A percentile compares a stretch with the other conserved stretches of the same genome.
These are phyloP conservation scores for Clunio marinus DNA, from an alignment of 2,888 invertebrate species.

Conservation along the genomic window DNA sequence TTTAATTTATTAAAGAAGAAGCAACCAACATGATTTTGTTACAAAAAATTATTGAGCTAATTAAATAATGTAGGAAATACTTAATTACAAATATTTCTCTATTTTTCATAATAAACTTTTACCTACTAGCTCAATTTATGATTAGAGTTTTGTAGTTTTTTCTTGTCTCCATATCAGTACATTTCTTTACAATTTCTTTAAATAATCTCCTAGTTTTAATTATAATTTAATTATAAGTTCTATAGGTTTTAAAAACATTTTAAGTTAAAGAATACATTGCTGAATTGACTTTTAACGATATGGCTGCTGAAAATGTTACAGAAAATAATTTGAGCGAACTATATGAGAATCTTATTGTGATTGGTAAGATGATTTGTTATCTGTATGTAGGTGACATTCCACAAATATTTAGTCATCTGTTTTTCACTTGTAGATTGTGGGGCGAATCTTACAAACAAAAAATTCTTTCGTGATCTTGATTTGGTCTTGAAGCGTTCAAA, in stretches of 20 bases:
- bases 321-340: constrained; percentile 36
- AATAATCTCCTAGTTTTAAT: constrained; percentile 33
- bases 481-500: constrained; percentile 86
- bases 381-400: background rate
- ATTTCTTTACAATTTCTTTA: constrained; percentile 8
- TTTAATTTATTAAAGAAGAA: too few relatives aligned
- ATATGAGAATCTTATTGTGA: constrained; percentile 38
- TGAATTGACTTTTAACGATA: background rate
- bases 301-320: constrained; percentile 31
- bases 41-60: too few relatives aligned
- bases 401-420: background rate
- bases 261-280: background rate
- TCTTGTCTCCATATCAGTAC: background rate
- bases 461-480: constrained; percentile 87
- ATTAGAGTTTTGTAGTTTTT: constrained; percentile 20
- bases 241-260: background rate
- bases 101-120: too few relatives aligned
- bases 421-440: constrained; percentile 68
- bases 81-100: too few relatives aligned
- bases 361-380: constrained; percentile 11
- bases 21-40: too few relatives aligned
- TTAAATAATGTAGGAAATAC: too few relatives aligned
- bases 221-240: constrained; percentile 29
- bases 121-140: too few relatives aligned
- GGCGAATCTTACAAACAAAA: constrained; percentile 90